Base-by-base conservation (phyloP, 2,888 invertebrate genomes). In the Cosmorhoe ocellata region DNA sequence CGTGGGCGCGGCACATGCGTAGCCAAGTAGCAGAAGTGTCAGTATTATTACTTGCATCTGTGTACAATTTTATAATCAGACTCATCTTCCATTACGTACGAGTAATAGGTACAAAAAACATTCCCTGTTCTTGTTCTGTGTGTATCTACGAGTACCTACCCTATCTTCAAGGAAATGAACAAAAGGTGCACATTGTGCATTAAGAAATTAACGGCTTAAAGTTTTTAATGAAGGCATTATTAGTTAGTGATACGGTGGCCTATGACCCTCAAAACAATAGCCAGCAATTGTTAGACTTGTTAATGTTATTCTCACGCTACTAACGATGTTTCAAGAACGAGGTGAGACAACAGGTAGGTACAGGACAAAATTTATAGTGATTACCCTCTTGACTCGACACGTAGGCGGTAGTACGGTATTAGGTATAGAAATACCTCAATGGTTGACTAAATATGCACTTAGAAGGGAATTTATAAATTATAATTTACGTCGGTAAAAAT, bases 211-310 rank as follows among this genome's bases (percentile, higher is more conserved):
- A 26, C 40, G 2, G 39, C 36, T 27, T 46, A 31, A 18, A 45
- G 31, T 27, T 42, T 36, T 26, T 37, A 51, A 64, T 40, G 48
- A 64, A 59, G 49, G 52, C 47, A 50, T 46, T 48, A 28, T 22
- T 36, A 42, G 37, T 43, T 27, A 43, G 34, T 22, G 30, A 55
- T 41, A 55, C 54, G 30, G 49, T 57, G 51, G 52, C 61, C 42
- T 63, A 58, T 78, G 85, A 81, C 84, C 83, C 77, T 76, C 81
- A 68, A 71, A 75, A 75, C 68, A 74, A 81, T 81, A 81, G 77
- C 76, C 63, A 64, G 71, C 12, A 26, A 24, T 36, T 74, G 81
- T 80, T 74, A 69, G 68, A 68, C 58, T 62, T 18, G 18, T 18
- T 41, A 38, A 50, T 55, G 57, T 44, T 59, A 68, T 84, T 85